Evolutionary conservation across 2,113 vertebrate species (phyloP).

Genomic region (Bolborhynchus lineola): DNA sequence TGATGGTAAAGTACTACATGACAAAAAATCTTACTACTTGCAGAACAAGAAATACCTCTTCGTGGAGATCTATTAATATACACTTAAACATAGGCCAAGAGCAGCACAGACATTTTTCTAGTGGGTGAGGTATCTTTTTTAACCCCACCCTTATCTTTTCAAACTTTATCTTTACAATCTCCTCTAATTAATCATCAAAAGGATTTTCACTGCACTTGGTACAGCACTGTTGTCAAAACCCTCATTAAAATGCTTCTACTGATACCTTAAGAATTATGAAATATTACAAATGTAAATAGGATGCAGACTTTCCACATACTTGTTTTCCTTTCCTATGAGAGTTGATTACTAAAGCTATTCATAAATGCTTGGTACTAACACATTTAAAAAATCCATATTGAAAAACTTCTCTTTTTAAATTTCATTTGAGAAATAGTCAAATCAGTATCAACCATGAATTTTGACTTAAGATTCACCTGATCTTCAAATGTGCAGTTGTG

Average conservation of each 20-base stretch:
- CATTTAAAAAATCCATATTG: neutral
- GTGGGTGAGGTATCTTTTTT: conserved; percentile 15
- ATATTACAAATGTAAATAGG: conserved; percentile 44
- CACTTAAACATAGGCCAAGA: neutral
- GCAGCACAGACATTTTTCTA: conserved; percentile 10
- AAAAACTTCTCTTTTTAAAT: neutral
- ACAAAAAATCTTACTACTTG: neutral
- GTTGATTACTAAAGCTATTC: conserved; percentile 30
- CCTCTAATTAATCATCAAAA: conserved; percentile 36
- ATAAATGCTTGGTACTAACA: neutral
- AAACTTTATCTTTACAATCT: neutral
- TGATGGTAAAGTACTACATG: neutral
- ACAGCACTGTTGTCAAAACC: neutral
- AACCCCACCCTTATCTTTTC: conserved; percentile 8
- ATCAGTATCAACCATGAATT: neutral
- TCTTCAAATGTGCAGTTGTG: neutral
- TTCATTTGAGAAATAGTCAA: neutral
- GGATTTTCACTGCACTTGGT: neutral
- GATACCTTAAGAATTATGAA: conserved; percentile 15
- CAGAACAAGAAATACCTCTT: conserved; percentile 18
- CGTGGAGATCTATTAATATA: neutral
- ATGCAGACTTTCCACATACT: conserved; percentile 39
- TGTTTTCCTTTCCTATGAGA: neutral
- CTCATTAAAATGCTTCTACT: conserved; percentile 18
- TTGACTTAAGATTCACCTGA: neutral